Percentiles rank a stretch among this genome's conserved stretches.
Evolutionary conservation across 2,797 vertebrate species (phyloP).

Genomic region (Danio tinwini): DNA sequence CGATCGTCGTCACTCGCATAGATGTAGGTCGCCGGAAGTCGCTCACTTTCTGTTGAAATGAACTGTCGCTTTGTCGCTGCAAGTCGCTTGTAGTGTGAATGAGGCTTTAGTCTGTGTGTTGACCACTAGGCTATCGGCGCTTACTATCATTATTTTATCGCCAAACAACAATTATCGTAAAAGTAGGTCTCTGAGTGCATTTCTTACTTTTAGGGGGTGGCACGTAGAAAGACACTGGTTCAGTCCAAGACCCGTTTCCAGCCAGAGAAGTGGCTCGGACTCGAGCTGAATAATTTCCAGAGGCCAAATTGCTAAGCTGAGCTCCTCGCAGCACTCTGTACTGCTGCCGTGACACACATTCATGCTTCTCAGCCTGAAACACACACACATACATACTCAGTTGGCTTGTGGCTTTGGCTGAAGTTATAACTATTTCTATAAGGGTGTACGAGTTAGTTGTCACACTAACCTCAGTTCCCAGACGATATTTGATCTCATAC

Average conservation of each 20-base stretch:
- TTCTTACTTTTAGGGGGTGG: constrained; percentile 87
- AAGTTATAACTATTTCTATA: constrained; percentile 5
- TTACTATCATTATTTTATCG: too few relatives aligned
- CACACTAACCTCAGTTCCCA: constrained; percentile 88
- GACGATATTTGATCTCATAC: constrained; percentile 94
- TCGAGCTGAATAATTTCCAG: constrained; percentile 91
- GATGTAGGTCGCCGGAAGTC: too few relatives aligned
- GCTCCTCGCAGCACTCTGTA: constrained; percentile 86
- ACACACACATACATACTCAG: constrained; percentile 33
- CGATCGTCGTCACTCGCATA: too few relatives aligned
- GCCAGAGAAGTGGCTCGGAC: constrained; percentile 93
- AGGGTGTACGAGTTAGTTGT: constrained; percentile 7
- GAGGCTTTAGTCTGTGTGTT: too few relatives aligned
- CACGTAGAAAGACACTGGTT: constrained; percentile 90
- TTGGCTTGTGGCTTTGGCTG: constrained; percentile 27
- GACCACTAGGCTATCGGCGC: too few relatives aligned
- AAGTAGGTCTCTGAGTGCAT: neutral
- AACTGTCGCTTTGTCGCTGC: too few relatives aligned
- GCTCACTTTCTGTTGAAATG: too few relatives aligned
- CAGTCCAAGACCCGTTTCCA: constrained; percentile 97
- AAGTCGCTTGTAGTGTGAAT: too few relatives aligned
- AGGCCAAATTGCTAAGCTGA: constrained; percentile 86
- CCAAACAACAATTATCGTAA: too few relatives aligned
- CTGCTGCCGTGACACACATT: constrained; percentile 92
- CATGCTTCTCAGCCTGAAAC: constrained; percentile 83